Base-by-base conservation (phyloP, 2,797 vertebrate species). In the Pogoniulus pusillus region DNA sequence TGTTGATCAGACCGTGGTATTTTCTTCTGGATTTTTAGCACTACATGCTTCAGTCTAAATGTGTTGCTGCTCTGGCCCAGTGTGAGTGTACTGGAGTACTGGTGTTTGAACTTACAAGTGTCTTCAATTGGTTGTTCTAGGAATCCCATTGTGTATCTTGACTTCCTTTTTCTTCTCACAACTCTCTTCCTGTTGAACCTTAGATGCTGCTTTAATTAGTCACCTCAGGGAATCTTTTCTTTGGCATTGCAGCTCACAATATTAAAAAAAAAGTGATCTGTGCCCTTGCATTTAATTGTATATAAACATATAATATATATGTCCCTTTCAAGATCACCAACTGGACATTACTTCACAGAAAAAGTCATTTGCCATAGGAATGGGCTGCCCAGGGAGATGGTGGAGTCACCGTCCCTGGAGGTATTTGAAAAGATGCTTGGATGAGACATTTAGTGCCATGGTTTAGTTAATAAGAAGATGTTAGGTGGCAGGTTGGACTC, bases 1-100 rank as follows among this genome's bases (percentile, higher is more conserved):
- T 93, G 93, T 93, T 96, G 95, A 96, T 96, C 95, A 96, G 87
- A 93, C 30, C 24, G 62, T 91, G 88, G 69, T 54, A 91, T 95
- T 82, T 95, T 95, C 77, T 93, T 55, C 83, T 95, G 68, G 75
- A 95, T 95, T 91, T 70, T 91, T 95, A 92, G 95, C 87, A 91
- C 63, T 60, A 85, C 19, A 74, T 91, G 73, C 85, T 93, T 82
- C 86, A 93, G 83, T 94, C 73, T 81, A 93, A 93, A 85, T 43
- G 63, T 53, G 90, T 95, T 94, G 83, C 91, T 83, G 62, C 59
- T 76, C 60, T 74, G 85, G 75, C 77, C 63, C 64, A 93, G 27
- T 43, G 41, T 5, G 65, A 91, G 65, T 70, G 35, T 72, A 82
- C 11, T 85, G 87, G 93, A 91, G 76, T 96, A 95, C 87, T 93